These are phyloP conservation scores for Pantala flavescens DNA, from an alignment of 1,140 invertebrate genomes.

Conservation along the genomic window DNA sequence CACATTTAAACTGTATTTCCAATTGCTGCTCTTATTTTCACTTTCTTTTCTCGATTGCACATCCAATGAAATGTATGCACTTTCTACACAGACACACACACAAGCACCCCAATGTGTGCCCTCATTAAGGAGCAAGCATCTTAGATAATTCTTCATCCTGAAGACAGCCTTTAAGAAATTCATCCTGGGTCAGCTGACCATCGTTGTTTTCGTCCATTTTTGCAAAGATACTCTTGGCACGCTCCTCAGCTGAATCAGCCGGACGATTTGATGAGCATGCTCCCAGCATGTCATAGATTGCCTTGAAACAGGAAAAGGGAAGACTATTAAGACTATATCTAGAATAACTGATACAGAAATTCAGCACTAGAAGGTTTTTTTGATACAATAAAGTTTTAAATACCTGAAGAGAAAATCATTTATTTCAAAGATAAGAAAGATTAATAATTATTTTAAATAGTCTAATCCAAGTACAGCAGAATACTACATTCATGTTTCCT, in stretches of 20 bases:
- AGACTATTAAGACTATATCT: no score
- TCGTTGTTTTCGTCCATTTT: constrained; percentile 99
- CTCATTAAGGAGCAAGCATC: constrained; percentile 81
- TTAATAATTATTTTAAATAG: no score
- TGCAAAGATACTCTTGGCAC: constrained; percentile 96
- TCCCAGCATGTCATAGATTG: constrained; percentile 97
- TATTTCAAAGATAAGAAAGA: no score
- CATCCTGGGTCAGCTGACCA: constrained; percentile 93
- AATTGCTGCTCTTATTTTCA: neutral
- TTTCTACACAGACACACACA: neutral
- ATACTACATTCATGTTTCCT: no score
- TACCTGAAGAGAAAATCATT: no score
- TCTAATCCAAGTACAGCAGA: no score
- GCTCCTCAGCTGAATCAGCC: constrained; percentile 85
- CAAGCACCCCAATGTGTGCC: neutral
- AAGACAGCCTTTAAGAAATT: constrained; percentile 97
- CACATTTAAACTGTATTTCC: neutral
- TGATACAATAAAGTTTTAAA: no score
- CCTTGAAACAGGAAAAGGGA: constrained; percentile 51
- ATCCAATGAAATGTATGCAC: neutral
- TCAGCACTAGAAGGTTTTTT: no score
- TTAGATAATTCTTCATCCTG: constrained; percentile 95
- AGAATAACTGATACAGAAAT: no score
- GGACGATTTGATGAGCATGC: constrained; percentile 87
- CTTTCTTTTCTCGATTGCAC: neutral